Conservation (phyloP, 2,888 invertebrate genomes). For the Tillus elongatus region DNA sequence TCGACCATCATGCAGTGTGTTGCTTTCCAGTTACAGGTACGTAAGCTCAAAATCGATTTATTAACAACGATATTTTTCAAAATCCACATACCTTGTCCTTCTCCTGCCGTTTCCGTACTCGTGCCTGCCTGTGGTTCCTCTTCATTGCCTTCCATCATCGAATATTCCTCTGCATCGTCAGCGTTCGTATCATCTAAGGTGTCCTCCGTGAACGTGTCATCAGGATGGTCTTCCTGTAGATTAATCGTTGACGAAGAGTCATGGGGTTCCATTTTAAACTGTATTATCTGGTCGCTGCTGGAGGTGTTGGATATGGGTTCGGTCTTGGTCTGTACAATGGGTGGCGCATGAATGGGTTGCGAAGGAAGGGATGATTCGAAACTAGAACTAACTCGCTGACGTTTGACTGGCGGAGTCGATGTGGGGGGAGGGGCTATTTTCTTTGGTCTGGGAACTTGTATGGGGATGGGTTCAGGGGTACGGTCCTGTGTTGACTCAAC, state of each 20-base stretch:
- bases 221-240: conserved; percentile 28
- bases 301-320: conserved; percentile 10
- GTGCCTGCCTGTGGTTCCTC: conserved; percentile 40
- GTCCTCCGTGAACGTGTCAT: conserved; percentile 34
- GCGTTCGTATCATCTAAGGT: conserved; percentile 30
- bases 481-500: conserved; percentile 17
- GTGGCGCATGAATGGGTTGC: no score
- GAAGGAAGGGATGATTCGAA: conserved; percentile 16
- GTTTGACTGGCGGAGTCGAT: conserved; percentile 25
- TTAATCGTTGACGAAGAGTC: conserved; percentile 30
- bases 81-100: conserved; percentile 43
- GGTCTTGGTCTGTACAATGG: no score
- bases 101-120: conserved; percentile 35
- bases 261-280: conserved; percentile 40
- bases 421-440: conserved; percentile 17
- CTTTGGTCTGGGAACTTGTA: conserved; percentile 23
- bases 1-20: no score
- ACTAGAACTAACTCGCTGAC: conserved; percentile 23
- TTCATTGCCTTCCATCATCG: conserved; percentile 35
- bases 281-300: conserved; percentile 24
- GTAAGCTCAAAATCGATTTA: no score
- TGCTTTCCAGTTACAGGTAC: no score
- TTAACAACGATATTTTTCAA: no score
- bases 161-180: conserved; percentile 37
- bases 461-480: neutral